Conservation (phyloP, 64 coral and sea anemone species). For the Dendrophyllia cribrosa region DNA sequence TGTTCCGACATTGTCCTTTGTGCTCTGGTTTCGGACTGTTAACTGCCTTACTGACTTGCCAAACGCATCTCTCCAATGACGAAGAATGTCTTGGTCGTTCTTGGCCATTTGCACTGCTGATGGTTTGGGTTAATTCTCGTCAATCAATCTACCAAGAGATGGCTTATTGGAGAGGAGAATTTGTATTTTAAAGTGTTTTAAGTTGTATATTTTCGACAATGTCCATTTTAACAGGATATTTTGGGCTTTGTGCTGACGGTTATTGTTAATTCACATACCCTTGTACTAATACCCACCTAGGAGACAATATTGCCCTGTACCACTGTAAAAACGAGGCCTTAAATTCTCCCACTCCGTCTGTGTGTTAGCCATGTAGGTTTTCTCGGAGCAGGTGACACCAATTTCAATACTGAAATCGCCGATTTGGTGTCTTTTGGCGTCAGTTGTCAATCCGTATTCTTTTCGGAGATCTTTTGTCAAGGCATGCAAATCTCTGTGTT, state of each 20-base stretch:
- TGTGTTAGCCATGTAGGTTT: slow-evolving; percentile 6
- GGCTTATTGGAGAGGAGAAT: not conserved
- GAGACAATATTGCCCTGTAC: slow-evolving; percentile 24
- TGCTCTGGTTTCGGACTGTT: too few relatives aligned
- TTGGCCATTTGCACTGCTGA: too few relatives aligned
- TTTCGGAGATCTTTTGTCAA: slow-evolving; percentile 28
- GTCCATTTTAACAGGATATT: not conserved
- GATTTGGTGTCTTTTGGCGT: slow-evolving; percentile 34
- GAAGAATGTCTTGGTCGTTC: too few relatives aligned
- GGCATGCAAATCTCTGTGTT: not conserved
- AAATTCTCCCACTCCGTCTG: slow-evolving; percentile 40
- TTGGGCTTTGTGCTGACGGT: not conserved
- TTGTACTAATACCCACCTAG: slow-evolving; percentile 1
- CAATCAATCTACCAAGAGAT: not conserved
- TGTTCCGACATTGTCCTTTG: too few relatives aligned
- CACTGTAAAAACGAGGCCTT: slow-evolving; percentile 18
- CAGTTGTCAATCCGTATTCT: slow-evolving; percentile 27
- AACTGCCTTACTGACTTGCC: too few relatives aligned
- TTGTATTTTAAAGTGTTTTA: slow-evolving; percentile 12
- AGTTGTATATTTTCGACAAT: not conserved
- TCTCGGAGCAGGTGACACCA: slow-evolving; percentile 10
- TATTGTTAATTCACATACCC: not conserved
- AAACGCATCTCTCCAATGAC: too few relatives aligned
- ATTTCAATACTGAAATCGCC: slow-evolving; percentile 41
- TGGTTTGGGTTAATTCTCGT: not conserved